phyloP scores from a whole-genome alignment of 92 coral and sea anemone species.

The Bergia puertoricense region DNA sequence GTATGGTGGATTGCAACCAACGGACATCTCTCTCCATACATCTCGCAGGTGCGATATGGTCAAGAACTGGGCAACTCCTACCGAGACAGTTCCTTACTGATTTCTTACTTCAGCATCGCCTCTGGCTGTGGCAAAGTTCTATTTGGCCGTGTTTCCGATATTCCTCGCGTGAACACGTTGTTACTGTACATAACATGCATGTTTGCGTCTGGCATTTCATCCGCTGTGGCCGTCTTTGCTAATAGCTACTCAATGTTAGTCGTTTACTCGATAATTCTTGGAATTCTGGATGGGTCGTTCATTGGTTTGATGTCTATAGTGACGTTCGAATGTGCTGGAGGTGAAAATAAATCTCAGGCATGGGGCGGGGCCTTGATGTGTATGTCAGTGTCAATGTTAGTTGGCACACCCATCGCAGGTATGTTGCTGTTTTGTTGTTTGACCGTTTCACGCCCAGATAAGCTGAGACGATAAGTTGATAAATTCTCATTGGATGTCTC shows the following conservation, averaged over 20 bases:
- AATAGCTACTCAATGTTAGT: conserved; percentile 81
- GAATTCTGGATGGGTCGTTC: conserved; percentile 91
- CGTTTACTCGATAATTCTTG: conserved; percentile 75
- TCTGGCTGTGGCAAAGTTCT: conserved; percentile 89
- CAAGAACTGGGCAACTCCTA: conserved; percentile 84
- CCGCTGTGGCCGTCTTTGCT: conserved; percentile 71
- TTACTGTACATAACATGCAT: conserved; percentile 73
- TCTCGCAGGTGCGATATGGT: conserved; percentile 76
- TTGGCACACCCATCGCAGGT: conserved; percentile 97
- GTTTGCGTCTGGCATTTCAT: conserved; percentile 86
- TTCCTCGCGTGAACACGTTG: conserved; percentile 66
- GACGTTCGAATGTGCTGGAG: conserved; percentile 86
- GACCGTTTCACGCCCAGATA: too few relatives aligned
- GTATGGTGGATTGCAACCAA: neutral
- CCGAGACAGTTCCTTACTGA: conserved; percentile 84
- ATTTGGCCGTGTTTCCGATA: conserved; percentile 86
- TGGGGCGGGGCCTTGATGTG: conserved; percentile 97
- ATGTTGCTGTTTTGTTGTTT: neutral
- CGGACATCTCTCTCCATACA: neutral
- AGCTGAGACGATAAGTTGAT: too few relatives aligned
- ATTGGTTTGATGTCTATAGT: conserved; percentile 98
- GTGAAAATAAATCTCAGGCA: conserved; percentile 81
- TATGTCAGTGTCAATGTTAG: conserved; percentile 87
- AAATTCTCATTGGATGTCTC: too few relatives aligned
- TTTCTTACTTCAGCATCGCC: conserved; percentile 82